Evolutionary conservation across 2,113 vertebrate genomes (phyloP), one percentile per base, ranked within the genome.

Genomic region (Himantopus leucocephalus): DNA sequence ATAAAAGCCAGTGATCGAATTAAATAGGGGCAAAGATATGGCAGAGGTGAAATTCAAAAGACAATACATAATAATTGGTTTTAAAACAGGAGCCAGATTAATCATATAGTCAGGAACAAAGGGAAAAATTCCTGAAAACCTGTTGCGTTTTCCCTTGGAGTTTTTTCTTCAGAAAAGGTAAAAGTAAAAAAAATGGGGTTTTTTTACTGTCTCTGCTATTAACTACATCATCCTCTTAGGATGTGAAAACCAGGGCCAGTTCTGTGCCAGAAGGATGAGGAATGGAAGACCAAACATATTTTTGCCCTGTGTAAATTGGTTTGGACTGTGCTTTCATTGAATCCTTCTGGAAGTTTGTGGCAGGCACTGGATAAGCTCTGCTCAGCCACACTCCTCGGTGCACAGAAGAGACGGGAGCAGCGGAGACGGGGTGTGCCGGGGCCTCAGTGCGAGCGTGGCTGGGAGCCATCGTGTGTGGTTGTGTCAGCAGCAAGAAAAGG

Each of bases 41-140:
- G 97, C 87, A 88, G 93, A 97, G 97, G 97, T 98, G 97, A 97
- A 97, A 98, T 96, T 98, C 96, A 97, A 96, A 98, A 98, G 97
- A 96, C 76, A 88, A 97, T 98, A 97, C 4, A 12, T 97, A 98
- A 98, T 98, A 97, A 98, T 97, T 97, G 97, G 87, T 97, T 98
- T 97, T 97, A 98, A 97, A 97, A 95, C 77, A 96, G 96, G 58
- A 98, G 81, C 83, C 94, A 97, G 91, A 97, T 98, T 96, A 97
- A 97, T 97, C 94, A 94, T 94, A 92, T 79, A 95, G 96, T 97
- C 96, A 95, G 89, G 84, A 88, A 72, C 79, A 94, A 94, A 96
- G 84, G 64, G 59, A 27, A 91, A 96, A 97, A 96, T 73, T 96
- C 94, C 88, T 80, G 52, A 90, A 94, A 95, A 89, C 70, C 83